These are phyloP conservation scores for Mesocentrotus franciscanus DNA, from an alignment of 53 echinoderm and acorn worm species.

Conservation along the genomic window DNA sequence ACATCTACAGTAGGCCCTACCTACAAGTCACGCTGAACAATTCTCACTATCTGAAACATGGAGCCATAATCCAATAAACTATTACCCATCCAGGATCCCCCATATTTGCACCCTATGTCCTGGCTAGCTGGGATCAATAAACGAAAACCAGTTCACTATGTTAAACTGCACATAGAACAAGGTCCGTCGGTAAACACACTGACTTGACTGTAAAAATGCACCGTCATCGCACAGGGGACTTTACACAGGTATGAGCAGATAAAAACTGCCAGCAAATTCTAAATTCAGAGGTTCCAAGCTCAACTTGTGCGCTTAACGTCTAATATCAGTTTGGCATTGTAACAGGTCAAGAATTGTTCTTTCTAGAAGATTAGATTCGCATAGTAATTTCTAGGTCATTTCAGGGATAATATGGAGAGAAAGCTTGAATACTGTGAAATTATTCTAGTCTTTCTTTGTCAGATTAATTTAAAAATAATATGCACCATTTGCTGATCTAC, in stretches of 20 bases:
- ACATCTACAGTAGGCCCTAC: not conserved
- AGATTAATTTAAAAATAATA: no score
- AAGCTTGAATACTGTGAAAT: not conserved
- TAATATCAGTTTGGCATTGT: not conserved
- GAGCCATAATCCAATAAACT: not conserved
- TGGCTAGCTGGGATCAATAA: not conserved
- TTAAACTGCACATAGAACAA: conserved; percentile 15
- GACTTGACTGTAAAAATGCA: not conserved
- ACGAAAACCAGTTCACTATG: not conserved
- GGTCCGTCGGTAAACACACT: not conserved
- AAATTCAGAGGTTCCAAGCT: not conserved
- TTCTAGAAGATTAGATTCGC: not conserved
- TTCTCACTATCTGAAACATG: not conserved
- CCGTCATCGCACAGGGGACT: conserved; percentile 14
- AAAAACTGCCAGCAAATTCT: not conserved
- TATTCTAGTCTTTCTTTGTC: no score
- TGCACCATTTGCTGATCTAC: no score
- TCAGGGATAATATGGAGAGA: not conserved
- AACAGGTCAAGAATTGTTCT: not conserved
- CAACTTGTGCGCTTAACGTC: not conserved
- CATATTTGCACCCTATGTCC: not conserved
- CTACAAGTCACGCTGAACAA: no score
- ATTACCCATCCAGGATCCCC: not conserved
- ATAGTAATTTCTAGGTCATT: not conserved
- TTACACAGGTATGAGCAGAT: not conserved